These are phyloP conservation scores for Crematogaster levior DNA, from an alignment of 2,888 invertebrate species.

Conservation along the genomic window DNA sequence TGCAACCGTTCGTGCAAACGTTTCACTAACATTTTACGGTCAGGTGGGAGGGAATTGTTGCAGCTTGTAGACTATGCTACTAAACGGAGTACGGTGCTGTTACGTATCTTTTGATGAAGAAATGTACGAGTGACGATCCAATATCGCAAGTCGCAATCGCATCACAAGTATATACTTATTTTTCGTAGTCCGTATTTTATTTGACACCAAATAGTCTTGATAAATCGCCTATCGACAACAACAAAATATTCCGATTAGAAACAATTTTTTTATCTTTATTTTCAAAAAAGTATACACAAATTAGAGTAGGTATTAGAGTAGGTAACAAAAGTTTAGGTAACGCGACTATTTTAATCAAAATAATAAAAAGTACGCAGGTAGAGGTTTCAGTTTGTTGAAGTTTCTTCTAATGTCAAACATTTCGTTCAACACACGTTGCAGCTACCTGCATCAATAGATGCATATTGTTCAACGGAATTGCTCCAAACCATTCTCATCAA, in stretches of 20 bases:
- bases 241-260: neutral
- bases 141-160: neutral
- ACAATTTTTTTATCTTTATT: neutral
- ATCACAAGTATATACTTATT: neutral
- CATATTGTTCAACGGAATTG: too few relatives aligned
- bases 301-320: neutral
- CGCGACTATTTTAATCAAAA: neutral
- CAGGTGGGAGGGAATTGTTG: constrained; percentile 48
- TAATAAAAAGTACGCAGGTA: neutral
- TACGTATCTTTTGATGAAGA: constrained; percentile 58
- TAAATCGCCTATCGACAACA: too few relatives aligned
- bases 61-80: constrained; percentile 52
- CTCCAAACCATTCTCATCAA: too few relatives aligned
- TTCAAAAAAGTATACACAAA: neutral
- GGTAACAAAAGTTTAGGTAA: neutral
- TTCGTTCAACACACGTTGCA: too few relatives aligned
- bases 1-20: constrained; percentile 29
- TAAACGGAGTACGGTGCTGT: constrained; percentile 68
- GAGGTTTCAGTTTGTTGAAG: too few relatives aligned
- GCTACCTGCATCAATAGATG: too few relatives aligned
- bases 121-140: neutral
- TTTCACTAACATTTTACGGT: neutral
- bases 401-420: too few relatives aligned
- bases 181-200: neutral
- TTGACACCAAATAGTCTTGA: neutral